phyloP scores from a whole-genome alignment of 1,140 invertebrate species.

The Philaenus spumarius region DNA sequence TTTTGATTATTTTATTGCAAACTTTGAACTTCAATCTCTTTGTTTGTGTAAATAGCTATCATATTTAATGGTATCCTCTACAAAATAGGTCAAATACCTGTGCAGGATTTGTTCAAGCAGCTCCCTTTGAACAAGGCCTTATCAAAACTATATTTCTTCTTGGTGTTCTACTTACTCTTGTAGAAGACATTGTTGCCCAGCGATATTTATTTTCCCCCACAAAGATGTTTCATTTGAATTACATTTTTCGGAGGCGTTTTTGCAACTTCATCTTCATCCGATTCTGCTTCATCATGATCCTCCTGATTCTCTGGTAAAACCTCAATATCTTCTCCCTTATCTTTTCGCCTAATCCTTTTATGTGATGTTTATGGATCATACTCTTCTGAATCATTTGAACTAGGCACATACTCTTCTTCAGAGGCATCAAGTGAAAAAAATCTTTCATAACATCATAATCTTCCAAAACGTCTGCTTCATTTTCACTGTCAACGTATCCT shows the following conservation, averaged over 20 bases:
- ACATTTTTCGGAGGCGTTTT: constrained; percentile 10
- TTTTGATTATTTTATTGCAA: neutral
- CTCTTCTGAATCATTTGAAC: constrained; percentile 6
- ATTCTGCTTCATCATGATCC: constrained; percentile 1
- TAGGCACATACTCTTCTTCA: constrained; percentile 5
- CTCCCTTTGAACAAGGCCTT: neutral
- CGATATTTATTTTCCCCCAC: constrained; percentile 2
- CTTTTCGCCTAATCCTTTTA: constrained; percentile 2
- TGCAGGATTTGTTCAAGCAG: constrained; percentile 2
- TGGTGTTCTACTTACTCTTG: constrained; percentile 4
- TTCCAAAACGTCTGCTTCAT: neutral
- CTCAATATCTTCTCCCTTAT: neutral
- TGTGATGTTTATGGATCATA: neutral
- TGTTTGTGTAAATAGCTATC: neutral
- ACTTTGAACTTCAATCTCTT: neutral
- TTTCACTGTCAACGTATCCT: constrained; percentile 6
- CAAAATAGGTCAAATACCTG: neutral
- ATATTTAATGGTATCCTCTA: neutral
- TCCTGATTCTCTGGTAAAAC: neutral
- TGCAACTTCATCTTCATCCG: constrained; percentile 5
- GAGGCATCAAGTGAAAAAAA: constrained; percentile 2
- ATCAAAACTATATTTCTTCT: constrained; percentile 3
- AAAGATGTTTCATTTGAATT: constrained; percentile 4
- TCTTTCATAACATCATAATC: constrained; percentile 5
- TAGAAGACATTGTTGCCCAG: constrained; percentile 6